phyloP scores from a whole-genome alignment of 2,113 vertebrate genomes.

The Abramis brama region DNA sequence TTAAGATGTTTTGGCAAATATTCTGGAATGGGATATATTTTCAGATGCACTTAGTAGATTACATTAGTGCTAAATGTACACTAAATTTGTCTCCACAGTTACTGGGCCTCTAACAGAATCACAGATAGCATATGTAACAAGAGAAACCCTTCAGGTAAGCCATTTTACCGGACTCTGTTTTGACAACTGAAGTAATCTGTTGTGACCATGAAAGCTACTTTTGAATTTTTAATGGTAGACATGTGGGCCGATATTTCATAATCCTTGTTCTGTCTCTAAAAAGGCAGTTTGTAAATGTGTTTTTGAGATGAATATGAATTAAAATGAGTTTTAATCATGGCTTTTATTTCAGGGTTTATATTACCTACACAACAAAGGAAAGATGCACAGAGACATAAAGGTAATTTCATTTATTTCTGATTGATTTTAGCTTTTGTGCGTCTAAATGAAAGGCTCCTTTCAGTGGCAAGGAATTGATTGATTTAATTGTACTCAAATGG shows the following conservation, averaged over 20 bases:
- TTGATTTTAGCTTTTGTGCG: background rate
- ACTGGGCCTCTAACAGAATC: conserved; percentile 87
- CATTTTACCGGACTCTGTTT: conserved; percentile 15
- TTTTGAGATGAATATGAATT: conserved; percentile 37
- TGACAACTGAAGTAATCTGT: conserved; percentile 14
- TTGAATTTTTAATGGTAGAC: conserved; percentile 43
- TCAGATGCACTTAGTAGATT: background rate
- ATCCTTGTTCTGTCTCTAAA: background rate
- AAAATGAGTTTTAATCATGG: background rate
- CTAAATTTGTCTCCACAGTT: conserved; percentile 70
- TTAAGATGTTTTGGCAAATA: background rate
- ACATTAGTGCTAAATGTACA: conserved; percentile 22
- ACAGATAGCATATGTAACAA: conserved; percentile 88
- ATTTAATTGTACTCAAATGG: background rate
- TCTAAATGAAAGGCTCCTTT: background rate
- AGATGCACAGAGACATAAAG: conserved; percentile 93
- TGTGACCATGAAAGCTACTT: conserved; percentile 19
- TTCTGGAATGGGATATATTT: background rate
- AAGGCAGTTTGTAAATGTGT: background rate
- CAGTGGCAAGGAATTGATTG: background rate
- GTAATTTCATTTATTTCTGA: conserved; percentile 62
- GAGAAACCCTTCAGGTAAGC: conserved; percentile 88
- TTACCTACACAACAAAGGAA: conserved; percentile 90
- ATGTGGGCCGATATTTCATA: conserved; percentile 20
- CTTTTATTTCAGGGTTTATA: conserved; percentile 78